These are phyloP conservation scores for Augochlora pura DNA, from an alignment of 1,140 invertebrate genomes.

Conservation along the genomic window DNA sequence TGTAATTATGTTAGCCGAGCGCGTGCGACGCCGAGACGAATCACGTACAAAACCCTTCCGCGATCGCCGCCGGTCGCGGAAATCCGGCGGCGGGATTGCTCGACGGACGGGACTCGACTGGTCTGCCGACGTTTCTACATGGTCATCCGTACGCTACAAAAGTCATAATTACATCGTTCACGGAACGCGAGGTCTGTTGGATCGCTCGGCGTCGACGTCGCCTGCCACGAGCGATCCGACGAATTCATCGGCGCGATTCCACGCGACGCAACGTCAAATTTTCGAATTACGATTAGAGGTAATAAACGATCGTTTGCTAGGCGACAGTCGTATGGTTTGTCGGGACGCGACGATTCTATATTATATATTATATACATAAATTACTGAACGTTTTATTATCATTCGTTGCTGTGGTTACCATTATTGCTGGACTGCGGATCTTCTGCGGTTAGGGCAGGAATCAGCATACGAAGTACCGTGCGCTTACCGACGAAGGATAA, in stretches of 20 bases:
- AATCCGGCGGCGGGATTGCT: too few species aligned
- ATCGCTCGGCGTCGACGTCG: too few species aligned
- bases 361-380: slow-evolving; percentile 28
- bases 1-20: not conserved
- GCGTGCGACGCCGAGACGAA: not conserved
- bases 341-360: slow-evolving; percentile 41
- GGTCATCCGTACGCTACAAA: not conserved
- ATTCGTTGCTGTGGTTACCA: slow-evolving; percentile 53
- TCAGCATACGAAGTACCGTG: too few species aligned
- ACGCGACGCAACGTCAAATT: slow-evolving; percentile 42
- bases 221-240: slow-evolving; percentile 28
- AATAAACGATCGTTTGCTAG: slow-evolving; percentile 34
- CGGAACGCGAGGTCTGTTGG: not conserved
- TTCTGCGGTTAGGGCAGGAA: too few species aligned
- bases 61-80: too few species aligned
- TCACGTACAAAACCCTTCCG: not conserved
- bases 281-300: slow-evolving; percentile 29
- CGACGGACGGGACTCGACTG: too few species aligned
- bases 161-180: not conserved
- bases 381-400: slow-evolving; percentile 67
- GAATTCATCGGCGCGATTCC: slow-evolving; percentile 23
- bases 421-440: slow-evolving; percentile 21
- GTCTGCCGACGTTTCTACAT: not conserved
- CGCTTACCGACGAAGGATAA: too few species aligned
- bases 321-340: slow-evolving; percentile 36